Conservation (phyloP, 35 echinoderm and acorn worm genomes). For the Stichopus chloronotus region DNA sequence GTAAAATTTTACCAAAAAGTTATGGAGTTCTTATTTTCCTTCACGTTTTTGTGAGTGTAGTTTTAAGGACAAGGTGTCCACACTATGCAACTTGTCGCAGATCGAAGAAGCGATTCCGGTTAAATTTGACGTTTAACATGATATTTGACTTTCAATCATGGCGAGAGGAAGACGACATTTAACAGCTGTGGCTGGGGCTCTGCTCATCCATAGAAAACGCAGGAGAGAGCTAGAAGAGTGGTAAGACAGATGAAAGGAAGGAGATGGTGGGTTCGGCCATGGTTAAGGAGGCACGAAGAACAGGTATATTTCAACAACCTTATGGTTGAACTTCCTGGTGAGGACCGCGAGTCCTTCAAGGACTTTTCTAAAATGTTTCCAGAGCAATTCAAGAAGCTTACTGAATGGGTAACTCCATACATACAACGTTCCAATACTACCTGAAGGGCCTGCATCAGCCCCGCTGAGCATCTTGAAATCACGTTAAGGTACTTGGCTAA, state of each 20-base stretch:
- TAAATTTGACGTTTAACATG: background rate
- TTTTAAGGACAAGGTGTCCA: background rate
- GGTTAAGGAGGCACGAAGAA: background rate
- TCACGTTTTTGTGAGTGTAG: too few species aligned
- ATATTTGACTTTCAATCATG: conserved; percentile 5
- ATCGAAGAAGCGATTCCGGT: background rate
- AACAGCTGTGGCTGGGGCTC: background rate
- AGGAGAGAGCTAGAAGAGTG: background rate
- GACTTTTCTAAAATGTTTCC: conserved; percentile 4
- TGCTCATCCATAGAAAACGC: conserved; percentile 3
- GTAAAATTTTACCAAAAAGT: too few species aligned
- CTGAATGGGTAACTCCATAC: conserved; percentile 7
- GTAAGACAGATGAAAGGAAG: background rate
- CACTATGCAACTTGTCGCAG: too few species aligned
- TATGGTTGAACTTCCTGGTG: background rate
- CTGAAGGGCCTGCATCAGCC: background rate
- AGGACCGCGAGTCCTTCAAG: conserved; percentile 1
- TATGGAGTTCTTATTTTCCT: too few species aligned
- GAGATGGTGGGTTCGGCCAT: background rate
- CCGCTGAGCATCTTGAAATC: background rate
- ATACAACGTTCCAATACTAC: conserved; percentile 8
- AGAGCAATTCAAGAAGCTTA: conserved; percentile 8
- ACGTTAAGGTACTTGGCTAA: background rate
- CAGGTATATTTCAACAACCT: background rate
- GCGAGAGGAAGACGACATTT: conserved; percentile 4